Evolutionary conservation across 2,113 vertebrate genomes (phyloP), one percentile per base, ranked within the genome.

Genomic region (Gymnogyps californianus): DNA sequence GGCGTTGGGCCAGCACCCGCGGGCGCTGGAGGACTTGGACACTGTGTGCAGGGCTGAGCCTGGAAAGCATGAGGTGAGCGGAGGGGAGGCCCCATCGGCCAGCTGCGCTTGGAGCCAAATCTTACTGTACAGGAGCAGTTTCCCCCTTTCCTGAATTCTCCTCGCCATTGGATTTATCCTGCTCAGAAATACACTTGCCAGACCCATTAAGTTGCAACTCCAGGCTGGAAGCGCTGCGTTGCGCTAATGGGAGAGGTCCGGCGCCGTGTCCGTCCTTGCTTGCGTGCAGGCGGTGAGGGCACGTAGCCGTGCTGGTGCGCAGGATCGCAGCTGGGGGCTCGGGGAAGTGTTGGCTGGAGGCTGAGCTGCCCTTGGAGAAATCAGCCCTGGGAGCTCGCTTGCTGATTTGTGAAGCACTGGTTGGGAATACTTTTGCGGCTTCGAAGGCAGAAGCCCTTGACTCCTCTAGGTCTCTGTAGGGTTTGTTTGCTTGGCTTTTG

Each of bases 1-100:
- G 66, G 98, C 97, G 0, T 95, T 99, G 90, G 96, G 95, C n/a
- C 96, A 74, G 51, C 97, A 98, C 29, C 83, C 93, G 1, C 98
- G 96, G 16, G 98, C 99, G 1, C 98, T 99, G 94, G 96, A 93
- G 26, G 99, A 99, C 96, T 96, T 99, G 87, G 98, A 99, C 7
- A 92, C 98, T 14, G 97, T 99, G 90, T 99, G 99, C 95, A 96
- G 65, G 95, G 96, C 98, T 95, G 98, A 98, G 66, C 98, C 98
- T 26, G 98, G 92, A 59, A 97, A 98, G 90, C 96, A 95, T 1
- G 97, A 99, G 98, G 99, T 99, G 93, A 98, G 98, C 10, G 1
- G 57, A 65, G 42, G 32, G 38, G 21, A 52, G 34, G 13, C 20
- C 64, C 12, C 38, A 31, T n/a, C 2, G 1, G 6, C 32, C 0